These are phyloP conservation scores for Rousettus leschenaultii DNA, from an alignment of 2,113 vertebrate genomes.

Conservation along the genomic window DNA sequence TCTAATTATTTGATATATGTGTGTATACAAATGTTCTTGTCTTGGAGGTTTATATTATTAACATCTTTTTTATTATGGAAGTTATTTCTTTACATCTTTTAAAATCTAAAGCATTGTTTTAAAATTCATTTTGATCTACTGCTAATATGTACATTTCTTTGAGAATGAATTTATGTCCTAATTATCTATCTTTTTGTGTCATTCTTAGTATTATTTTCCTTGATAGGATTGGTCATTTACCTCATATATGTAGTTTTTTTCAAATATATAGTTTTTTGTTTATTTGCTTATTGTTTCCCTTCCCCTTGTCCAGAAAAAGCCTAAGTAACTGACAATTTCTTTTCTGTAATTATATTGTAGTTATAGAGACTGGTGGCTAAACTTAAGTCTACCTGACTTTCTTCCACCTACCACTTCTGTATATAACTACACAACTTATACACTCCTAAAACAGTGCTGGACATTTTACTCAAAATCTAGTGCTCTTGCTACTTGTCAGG, in stretches of 20 bases:
- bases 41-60: not conserved
- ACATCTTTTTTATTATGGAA: not conserved
- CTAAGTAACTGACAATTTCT: not conserved
- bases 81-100: not conserved
- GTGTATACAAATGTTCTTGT: not conserved
- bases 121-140: not conserved
- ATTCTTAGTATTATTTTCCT: not conserved
- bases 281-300: not conserved
- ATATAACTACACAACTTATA: not conserved
- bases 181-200: not conserved
- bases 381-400: not conserved
- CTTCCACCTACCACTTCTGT: not conserved
- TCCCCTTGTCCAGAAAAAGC: not conserved
- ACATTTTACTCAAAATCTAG: not conserved
- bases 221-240: not conserved
- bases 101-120: not conserved
- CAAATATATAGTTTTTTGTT: not conserved
- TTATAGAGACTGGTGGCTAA: not conserved
- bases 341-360: not conserved
- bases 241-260: not conserved
- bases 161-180: not conserved
- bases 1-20: not conserved
- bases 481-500: not conserved
- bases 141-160: not conserved
- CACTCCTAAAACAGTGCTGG: rapidly evolving